Conservation (phyloP, 1,140 invertebrate species). For the Scaptomyza hsui region DNA sequence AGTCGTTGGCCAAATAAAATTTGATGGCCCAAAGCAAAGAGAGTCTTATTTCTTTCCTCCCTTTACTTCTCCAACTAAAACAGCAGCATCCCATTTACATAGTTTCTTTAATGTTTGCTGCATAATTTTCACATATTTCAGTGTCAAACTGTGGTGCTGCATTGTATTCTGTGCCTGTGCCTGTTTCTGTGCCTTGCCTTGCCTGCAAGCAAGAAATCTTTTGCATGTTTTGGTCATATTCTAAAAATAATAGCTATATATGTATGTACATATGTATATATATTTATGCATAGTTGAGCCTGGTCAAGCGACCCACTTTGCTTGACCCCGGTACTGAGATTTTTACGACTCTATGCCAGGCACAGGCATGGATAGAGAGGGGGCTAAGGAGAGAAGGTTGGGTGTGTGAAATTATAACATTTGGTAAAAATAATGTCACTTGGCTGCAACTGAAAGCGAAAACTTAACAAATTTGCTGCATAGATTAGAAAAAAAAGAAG, state of each 20-base stretch:
- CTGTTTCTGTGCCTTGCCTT: slow-evolving; percentile 15
- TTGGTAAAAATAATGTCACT: slow-evolving; percentile 59
- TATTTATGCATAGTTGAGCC: slow-evolving; percentile 11
- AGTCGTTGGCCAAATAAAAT: slow-evolving; percentile 57
- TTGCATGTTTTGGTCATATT: slow-evolving; percentile 83
- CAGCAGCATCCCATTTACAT: slow-evolving; percentile 75
- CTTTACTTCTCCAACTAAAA: not conserved
- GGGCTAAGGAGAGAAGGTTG: slow-evolving; percentile 1
- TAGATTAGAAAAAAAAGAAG: slow-evolving; percentile 58
- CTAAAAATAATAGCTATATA: slow-evolving; percentile 74
- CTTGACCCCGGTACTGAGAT: slow-evolving; percentile 62
- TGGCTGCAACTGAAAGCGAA: slow-evolving; percentile 68
- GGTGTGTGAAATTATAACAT: slow-evolving; percentile 69
- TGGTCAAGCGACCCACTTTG: slow-evolving; percentile 73
- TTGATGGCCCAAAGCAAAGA: slow-evolving; percentile 28
- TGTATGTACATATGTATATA: not conserved
- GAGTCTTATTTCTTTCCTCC: not conserved
- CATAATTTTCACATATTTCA: slow-evolving; percentile 84
- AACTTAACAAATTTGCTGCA: slow-evolving; percentile 75
- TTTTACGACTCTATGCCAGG: slow-evolving; percentile 67
- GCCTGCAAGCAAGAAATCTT: slow-evolving; percentile 73
- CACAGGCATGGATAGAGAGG: slow-evolving; percentile 27
- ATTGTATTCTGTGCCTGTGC: slow-evolving; percentile 44
- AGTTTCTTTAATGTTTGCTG: slow-evolving; percentile 81
- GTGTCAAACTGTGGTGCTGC: slow-evolving; percentile 72